A percentile compares a stretch with the other conserved stretches of the same genome.
phyloP scores from a whole-genome alignment of 2,113 vertebrate genomes.

The Glaucomys volans region DNA sequence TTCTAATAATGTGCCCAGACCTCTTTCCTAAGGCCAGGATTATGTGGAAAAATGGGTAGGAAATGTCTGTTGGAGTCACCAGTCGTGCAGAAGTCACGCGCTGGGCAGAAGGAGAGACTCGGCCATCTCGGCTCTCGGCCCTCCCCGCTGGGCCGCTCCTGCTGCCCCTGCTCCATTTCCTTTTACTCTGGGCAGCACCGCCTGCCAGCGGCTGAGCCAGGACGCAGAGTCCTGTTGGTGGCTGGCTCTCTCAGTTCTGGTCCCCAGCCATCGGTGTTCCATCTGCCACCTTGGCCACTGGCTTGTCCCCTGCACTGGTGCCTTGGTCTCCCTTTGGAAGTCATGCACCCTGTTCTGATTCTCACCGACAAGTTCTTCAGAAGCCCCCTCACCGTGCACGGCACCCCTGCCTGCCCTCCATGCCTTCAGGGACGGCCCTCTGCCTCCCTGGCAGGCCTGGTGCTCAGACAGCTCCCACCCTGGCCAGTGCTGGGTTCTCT shows the following conservation, averaged over 20 bases:
- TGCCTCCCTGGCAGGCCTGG: not conserved
- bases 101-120: not conserved
- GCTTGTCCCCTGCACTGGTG: not conserved
- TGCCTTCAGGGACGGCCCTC: not conserved
- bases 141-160: too few relatives aligned
- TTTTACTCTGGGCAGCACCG: not conserved
- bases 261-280: not conserved
- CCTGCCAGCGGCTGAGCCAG: not conserved
- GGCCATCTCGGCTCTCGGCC: rapidly evolving
- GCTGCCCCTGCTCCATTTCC: not conserved
- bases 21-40: not conserved
- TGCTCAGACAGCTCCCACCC: not conserved
- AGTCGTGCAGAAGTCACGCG: not conserved
- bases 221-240: not conserved
- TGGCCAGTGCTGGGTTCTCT: not conserved
- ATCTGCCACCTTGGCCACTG: not conserved
- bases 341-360: not conserved
- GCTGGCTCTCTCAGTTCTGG: not conserved
- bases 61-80: not conserved
- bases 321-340: not conserved
- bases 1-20: not conserved
- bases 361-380: not conserved
- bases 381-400: not conserved
- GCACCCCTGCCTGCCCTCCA: too few relatives aligned
- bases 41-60: not conserved